Evolutionary conservation across 2,888 invertebrate species (phyloP).

Genomic region (Nomada fucata): DNA sequence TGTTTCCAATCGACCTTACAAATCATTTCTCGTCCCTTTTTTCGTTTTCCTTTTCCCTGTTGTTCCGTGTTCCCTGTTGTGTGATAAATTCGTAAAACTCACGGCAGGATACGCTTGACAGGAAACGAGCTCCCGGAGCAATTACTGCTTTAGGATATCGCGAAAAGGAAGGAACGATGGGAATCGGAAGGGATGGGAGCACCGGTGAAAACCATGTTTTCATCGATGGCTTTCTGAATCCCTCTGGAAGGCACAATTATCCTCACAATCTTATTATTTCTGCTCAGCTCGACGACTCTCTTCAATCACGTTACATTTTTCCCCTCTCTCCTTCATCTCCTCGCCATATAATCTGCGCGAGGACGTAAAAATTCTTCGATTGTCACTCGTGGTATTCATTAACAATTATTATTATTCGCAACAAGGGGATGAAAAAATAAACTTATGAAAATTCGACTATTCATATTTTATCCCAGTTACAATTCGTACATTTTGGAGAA

Average conservation of each 20-base stretch:
- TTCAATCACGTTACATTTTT: background rate
- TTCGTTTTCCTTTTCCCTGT: background rate
- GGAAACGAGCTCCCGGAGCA: constrained; percentile 48
- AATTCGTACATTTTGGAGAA: too few species aligned
- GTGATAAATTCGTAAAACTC: constrained; percentile 52
- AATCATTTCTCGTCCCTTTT: background rate
- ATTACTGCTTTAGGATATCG: constrained; percentile 59
- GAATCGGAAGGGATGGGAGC: constrained; percentile 43
- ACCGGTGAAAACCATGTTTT: constrained; percentile 31
- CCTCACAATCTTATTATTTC: constrained; percentile 37
- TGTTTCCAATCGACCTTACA: constrained; percentile 18
- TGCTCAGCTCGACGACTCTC: background rate
- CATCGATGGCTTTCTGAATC: constrained; percentile 34
- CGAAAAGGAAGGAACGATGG: constrained; percentile 19
- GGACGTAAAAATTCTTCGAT: background rate
- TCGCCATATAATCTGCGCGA: too few species aligned
- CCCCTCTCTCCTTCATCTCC: too few species aligned
- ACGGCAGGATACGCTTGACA: constrained; percentile 32
- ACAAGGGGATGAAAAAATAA: too few species aligned
- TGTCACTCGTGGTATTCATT: too few species aligned
- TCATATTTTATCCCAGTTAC: too few species aligned
- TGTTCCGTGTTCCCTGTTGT: constrained; percentile 23
- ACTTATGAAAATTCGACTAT: too few species aligned
- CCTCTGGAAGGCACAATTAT: constrained; percentile 46
- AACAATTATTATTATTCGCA: too few species aligned